Percentiles rank a stretch among this genome's conserved stretches.
Conservation (phyloP, 2,113 vertebrate genomes). For the Etia nguti region DNA sequence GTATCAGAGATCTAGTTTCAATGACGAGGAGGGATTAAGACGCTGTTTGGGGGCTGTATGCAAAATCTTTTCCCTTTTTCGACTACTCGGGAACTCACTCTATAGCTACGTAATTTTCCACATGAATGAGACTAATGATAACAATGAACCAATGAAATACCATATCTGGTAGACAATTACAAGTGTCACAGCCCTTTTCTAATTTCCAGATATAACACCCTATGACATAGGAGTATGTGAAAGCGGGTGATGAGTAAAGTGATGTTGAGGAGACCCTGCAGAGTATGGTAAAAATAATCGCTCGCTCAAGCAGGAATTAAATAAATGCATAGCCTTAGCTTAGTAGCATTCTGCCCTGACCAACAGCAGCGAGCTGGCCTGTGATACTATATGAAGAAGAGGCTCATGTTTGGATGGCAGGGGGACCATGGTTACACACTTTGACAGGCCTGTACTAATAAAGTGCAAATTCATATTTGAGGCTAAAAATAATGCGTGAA, state of each 20-base stretch:
- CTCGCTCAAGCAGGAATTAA: background rate
- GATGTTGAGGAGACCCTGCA: background rate
- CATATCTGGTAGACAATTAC: background rate
- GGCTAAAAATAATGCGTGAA: background rate
- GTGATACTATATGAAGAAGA: background rate
- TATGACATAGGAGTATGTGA: background rate
- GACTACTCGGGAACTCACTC: background rate
- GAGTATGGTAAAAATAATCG: background rate
- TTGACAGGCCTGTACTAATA: background rate
- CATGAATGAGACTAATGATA: background rate
- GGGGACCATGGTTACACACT: background rate
- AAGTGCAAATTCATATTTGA: background rate
- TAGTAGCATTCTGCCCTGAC: background rate
- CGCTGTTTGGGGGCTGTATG: background rate
- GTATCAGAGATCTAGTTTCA: background rate
- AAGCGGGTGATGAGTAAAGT: background rate
- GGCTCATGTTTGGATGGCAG: background rate
- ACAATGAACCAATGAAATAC: background rate
- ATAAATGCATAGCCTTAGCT: background rate
- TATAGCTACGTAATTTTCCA: background rate
- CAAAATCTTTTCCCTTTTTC: background rate
- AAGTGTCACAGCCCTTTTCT: background rate
- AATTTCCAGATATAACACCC: background rate
- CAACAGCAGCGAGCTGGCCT: background rate
- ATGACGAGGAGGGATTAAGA: background rate